These are phyloP conservation scores for Euleptes europaea DNA, from an alignment of 2,113 vertebrate species.

Conservation along the genomic window DNA sequence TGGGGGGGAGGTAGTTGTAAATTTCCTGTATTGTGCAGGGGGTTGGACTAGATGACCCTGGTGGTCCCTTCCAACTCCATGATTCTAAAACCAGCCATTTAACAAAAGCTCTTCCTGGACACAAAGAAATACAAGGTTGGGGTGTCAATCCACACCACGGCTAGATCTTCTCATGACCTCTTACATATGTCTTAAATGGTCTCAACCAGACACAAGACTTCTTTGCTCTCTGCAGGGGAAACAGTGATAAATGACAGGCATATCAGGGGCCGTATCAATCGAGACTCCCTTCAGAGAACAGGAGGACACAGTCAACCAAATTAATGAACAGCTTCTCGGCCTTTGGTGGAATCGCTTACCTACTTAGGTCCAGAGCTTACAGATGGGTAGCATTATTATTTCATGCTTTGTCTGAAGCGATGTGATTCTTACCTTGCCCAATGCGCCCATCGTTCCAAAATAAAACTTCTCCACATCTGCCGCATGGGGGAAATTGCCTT, in stretches of 20 bases:
- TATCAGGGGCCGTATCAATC: background rate
- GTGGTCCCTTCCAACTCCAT: too few relatives aligned
- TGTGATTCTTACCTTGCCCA: background rate
- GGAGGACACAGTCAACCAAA: background rate
- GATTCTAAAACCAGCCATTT: background rate
- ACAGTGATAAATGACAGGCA: background rate
- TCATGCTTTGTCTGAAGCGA: background rate
- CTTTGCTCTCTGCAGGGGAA: background rate
- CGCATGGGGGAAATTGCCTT: background rate
- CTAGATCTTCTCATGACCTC: background rate
- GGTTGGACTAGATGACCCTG: too few relatives aligned
- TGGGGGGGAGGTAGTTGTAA: too few relatives aligned
- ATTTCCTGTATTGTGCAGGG: too few relatives aligned
- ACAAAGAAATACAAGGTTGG: background rate
- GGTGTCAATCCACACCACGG: background rate
- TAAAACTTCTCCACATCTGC: background rate
- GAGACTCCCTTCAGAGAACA: background rate
- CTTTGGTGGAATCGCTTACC: background rate
- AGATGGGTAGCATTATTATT: constrained; percentile 5
- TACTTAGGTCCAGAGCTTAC: background rate
- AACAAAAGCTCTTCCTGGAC: background rate
- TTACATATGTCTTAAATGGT: background rate
- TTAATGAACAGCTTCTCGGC: constrained; percentile 7
- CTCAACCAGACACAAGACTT: background rate
- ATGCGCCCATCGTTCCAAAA: background rate